Conservation (phyloP, 2,113 vertebrate species). For the Uria lomvia region DNA sequence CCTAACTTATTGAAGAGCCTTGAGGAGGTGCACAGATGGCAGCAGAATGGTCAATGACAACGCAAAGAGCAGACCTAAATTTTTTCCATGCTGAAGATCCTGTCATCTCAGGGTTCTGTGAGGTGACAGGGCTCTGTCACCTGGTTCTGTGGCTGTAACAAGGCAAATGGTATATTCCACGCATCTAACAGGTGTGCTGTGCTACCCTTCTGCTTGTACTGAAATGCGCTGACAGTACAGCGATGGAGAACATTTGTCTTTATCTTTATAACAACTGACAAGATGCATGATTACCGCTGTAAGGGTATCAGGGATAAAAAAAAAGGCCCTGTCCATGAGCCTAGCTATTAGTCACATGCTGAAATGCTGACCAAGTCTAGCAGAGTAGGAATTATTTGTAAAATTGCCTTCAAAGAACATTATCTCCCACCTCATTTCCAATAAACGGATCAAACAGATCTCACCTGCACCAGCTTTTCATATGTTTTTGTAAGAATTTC, state of each 20-base stretch:
- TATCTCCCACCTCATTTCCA: conserved; percentile 34
- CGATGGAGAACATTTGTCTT: conserved; percentile 72
- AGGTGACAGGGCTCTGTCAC: not conserved
- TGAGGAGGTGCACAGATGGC: not conserved
- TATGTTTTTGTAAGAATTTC: not conserved
- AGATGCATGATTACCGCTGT: conserved; percentile 76
- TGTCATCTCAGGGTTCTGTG: not conserved
- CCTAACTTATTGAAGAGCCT: not conserved
- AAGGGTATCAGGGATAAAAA: conserved; percentile 56
- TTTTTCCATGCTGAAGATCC: conserved; percentile 4
- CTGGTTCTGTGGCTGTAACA: conserved; percentile 42
- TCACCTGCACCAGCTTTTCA: not conserved
- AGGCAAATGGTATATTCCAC: conserved; percentile 65
- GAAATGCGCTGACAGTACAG: conserved; percentile 71
- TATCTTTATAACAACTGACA: conserved; percentile 75
- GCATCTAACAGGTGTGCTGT: conserved; percentile 54
- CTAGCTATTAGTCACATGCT: conserved; percentile 67
- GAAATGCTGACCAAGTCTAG: conserved; percentile 65
- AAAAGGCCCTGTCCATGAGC: conserved; percentile 28
- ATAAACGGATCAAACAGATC: not conserved
- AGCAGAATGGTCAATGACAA: not conserved
- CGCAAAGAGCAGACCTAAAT: not conserved
- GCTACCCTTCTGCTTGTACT: conserved; percentile 49
- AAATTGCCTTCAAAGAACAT: conserved; percentile 57
- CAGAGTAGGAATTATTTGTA: conserved; percentile 54